phyloP scores from a whole-genome alignment of 2,797 vertebrate genomes.

The Notamacropus eugenii region DNA sequence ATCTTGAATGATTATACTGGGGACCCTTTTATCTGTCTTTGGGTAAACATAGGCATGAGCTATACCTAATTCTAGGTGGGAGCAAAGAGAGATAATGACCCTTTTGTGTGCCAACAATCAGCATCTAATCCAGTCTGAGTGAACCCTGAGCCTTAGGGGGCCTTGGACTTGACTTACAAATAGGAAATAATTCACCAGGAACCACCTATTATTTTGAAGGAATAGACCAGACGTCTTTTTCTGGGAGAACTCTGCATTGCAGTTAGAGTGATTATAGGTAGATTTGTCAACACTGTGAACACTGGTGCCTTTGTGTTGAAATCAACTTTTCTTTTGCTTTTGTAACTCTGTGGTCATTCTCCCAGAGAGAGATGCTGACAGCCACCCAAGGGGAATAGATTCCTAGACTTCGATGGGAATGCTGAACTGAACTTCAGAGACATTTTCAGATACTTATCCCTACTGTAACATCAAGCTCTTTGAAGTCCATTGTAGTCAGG shows the following conservation, averaged over 20 bases:
- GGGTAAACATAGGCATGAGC: background rate
- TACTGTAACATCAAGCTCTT: background rate
- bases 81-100: background rate
- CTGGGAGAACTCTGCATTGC: background rate
- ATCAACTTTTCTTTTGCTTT: background rate
- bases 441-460: background rate
- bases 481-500: background rate
- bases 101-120: no score
- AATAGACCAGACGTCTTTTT: background rate
- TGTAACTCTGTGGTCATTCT: background rate
- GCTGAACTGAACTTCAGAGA: background rate
- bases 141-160: background rate
- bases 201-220: background rate
- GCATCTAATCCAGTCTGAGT: background rate
- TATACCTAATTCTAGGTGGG: background rate
- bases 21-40: background rate
- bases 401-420: background rate
- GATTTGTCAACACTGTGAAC: background rate
- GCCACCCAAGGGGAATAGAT: background rate
- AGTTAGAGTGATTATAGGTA: background rate
- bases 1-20: background rate
- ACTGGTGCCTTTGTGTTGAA: background rate
- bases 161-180: background rate
- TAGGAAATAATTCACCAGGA: background rate
- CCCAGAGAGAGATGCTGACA: background rate